These are phyloP conservation scores for Thamnophis sirtalis DNA, from an alignment of 2,113 vertebrate genomes.

Conservation along the genomic window DNA sequence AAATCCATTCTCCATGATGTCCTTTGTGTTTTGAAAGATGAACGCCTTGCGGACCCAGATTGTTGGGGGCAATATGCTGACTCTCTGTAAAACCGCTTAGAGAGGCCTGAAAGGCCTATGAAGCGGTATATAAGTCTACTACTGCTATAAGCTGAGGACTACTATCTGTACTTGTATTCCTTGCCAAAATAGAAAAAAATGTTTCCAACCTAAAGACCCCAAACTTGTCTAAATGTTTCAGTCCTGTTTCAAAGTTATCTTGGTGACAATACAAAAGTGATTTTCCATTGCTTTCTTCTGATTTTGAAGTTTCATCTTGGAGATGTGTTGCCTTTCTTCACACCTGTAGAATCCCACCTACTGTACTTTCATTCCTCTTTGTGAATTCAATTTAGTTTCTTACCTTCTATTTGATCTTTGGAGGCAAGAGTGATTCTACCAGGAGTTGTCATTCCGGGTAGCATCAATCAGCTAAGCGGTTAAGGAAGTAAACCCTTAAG, in stretches of 20 bases:
- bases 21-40: too few relatives aligned
- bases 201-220: background rate
- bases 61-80: too few relatives aligned
- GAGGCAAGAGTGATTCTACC: background rate
- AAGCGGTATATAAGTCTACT: too few relatives aligned
- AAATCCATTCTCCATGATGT: too few relatives aligned
- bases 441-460: background rate
- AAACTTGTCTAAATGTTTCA: background rate
- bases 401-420: background rate
- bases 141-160: too few relatives aligned
- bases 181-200: background rate
- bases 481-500: background rate
- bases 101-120: too few relatives aligned
- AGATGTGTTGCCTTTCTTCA: background rate
- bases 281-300: background rate
- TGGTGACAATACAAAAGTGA: background rate
- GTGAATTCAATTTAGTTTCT: background rate
- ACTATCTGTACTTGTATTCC: background rate
- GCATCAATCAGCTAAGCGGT: background rate
- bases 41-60: too few relatives aligned
- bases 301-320: background rate
- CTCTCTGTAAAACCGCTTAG: too few relatives aligned
- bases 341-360: background rate
- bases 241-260: background rate
- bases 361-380: background rate